Base-by-base conservation (phyloP, 2,797 vertebrate species). In the Lophotriccus pileatus region DNA sequence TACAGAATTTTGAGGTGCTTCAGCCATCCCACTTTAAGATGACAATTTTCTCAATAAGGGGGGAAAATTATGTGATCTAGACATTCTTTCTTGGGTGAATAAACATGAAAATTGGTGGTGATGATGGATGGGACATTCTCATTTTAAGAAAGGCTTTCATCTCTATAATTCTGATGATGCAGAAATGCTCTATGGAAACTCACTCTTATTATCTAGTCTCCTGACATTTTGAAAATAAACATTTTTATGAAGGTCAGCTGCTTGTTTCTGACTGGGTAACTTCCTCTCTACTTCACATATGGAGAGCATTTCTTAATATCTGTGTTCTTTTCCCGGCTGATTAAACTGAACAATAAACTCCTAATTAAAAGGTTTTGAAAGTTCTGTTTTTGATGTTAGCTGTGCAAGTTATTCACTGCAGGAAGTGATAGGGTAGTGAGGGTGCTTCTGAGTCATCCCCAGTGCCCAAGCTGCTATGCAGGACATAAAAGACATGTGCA, bases 361-460 rank as follows among this genome's bases (percentile, higher is more conserved):
- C 44, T 93, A 95, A 93, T 95, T 93, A 97, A 70, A 39, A 93
- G 46, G 49, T 67, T 86, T 92, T 93, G 74, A 93, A 94, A 87
- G 44, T 89, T 91, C 36, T 76, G 58, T 0, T 91, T 94, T 96
- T 94, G 63, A 62, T 90, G 80, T 94, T 70, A 55, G 47, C 37
- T 90, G 91, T 93, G 66, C n/a, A 86, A 58, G 39, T 64, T 88
- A 55, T 69, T 92, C 84, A 73, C 86, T 95, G 50, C 1, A 8
- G 68, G 50, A 92, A 79, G 49, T 93, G 83, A 67, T 70, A 80
- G 53, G 50, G 23, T 78, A 83, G 46, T 21, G 28, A 94, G 62
- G 49, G 53, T 88, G 8, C 43, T 86, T 91, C 62, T 94, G 93
- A 96, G 64, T 76, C 77, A 92, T 87, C 53, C 58, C 70, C 41